Evolutionary conservation across 2,113 vertebrate species (phyloP).

Genomic region (Semnopithecus entellus): DNA sequence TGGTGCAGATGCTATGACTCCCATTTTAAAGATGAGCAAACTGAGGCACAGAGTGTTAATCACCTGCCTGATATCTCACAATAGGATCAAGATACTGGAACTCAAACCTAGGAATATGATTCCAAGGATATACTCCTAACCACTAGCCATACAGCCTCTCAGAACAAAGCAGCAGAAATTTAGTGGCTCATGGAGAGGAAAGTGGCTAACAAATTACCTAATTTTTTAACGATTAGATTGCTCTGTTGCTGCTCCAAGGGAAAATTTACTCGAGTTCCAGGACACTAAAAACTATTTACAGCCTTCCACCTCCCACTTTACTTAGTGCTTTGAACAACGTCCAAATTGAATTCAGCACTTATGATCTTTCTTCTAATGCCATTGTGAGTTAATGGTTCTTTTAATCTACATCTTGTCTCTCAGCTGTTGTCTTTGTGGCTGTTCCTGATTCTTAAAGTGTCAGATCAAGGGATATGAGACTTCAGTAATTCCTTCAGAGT

Average conservation of each 20-base stretch:
- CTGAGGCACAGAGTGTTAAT: not conserved
- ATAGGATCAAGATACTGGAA: not conserved
- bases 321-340: conserved; percentile 69
- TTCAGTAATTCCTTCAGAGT: conserved; percentile 66
- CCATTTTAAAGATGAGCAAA: not conserved
- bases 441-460: conserved; percentile 59
- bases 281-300: conserved; percentile 65
- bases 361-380: conserved; percentile 51
- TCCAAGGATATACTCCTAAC: not conserved
- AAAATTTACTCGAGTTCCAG: not conserved
- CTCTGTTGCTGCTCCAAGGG: conserved; percentile 45
- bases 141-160: not conserved
- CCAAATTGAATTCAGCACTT: conserved; percentile 76
- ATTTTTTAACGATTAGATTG: not conserved
- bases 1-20: not conserved
- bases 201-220: conserved; percentile 49
- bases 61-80: not conserved
- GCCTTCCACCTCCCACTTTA: conserved; percentile 47
- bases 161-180: conserved; percentile 7
- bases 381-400: conserved; percentile 74
- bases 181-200: not conserved
- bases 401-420: conserved; percentile 75
- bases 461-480: conserved; percentile 64
- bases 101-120: not conserved
- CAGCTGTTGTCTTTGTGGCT: conserved; percentile 68